Base-by-base conservation (phyloP, 2,113 vertebrate species). In the Sapajus apella region DNA sequence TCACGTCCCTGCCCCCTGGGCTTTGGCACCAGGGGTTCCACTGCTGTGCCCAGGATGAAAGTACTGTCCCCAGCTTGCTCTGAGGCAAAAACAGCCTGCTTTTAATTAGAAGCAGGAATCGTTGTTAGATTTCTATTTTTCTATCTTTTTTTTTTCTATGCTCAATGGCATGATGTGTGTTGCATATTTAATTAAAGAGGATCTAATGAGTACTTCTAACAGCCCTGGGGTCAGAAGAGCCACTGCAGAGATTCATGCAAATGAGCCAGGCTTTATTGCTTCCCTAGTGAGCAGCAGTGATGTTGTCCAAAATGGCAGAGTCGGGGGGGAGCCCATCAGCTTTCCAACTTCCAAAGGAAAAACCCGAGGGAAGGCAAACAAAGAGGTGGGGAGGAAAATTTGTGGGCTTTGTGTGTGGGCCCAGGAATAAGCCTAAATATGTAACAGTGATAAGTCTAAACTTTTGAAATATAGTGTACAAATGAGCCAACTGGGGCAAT, bases 171-270 rank as follows among this genome's bases (percentile, higher is more conserved):
- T 87, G 94, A 97, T 96, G 90, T 96, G 96, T 95, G 92, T 96
- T 98, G 97, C 97, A 97, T 97, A 98, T 97, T 98, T 98, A 98
- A 98, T 98, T 98, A 98, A 98, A 97, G 88, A 98, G 95, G 95
- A 93, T 97, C 97, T 98, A 98, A 98, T 98, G 97, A 98, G 93
- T 97, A 96, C 95, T 98, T 96, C 81, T 97, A 98, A 97, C 97
- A 97, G 96, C 97, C 98, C 96, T 91, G 80, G 95, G 97, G 97
- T 97, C 97, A 98, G 86, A 96, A 96, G 81, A 97, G 79, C 84
- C 96, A 96, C 95, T 83, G 92, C 92, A 94, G 98, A 98, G 95
- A 98, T 85, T 76, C 92, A 93, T 97, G 97, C 92, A 98, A 98
- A 98, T 96, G 90, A 97, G 82, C 70, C 25, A 40, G 82, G 95